phyloP scores from a whole-genome alignment of 2,888 invertebrate genomes.

The Plemyria rubiginata region DNA sequence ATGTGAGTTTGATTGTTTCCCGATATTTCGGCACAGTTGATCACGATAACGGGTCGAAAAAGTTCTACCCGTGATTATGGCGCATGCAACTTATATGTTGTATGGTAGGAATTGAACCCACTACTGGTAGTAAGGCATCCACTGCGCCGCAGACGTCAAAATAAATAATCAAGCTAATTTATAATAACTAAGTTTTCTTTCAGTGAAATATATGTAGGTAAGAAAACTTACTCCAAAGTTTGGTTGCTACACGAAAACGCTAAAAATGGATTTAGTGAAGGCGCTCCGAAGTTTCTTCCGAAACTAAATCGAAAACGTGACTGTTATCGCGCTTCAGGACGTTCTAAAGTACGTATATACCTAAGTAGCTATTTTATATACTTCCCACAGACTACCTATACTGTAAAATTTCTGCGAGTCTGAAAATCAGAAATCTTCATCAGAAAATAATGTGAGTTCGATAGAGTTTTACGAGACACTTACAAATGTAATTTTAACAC shows the following conservation, averaged over 20 bases:
- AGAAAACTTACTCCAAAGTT: conserved; percentile 15
- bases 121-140: too few species aligned
- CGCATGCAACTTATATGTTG: too few species aligned
- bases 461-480: too few species aligned
- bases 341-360: conserved; percentile 17
- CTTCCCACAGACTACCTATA: not conserved
- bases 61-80: too few species aligned
- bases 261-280: conserved; percentile 31
- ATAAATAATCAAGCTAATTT: not conserved
- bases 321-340: conserved; percentile 30
- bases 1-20: too few species aligned
- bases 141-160: not conserved
- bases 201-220: conserved; percentile 9
- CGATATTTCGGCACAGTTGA: too few species aligned
- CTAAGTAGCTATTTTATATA: not conserved
- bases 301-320: conserved; percentile 37
- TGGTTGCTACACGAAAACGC: conserved; percentile 22
- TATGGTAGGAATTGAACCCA: too few species aligned
- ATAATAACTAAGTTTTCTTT: conserved; percentile 14
- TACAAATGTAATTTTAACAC: too few species aligned
- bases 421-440: too few species aligned
- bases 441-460: too few species aligned
- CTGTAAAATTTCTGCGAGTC: too few species aligned
- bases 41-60: too few species aligned
- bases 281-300: conserved; percentile 29